Evolutionary conservation across 2,797 vertebrate species (phyloP), one percentile per base, ranked within the genome.

Genomic region (Tympanoctomys barrerae): DNA sequence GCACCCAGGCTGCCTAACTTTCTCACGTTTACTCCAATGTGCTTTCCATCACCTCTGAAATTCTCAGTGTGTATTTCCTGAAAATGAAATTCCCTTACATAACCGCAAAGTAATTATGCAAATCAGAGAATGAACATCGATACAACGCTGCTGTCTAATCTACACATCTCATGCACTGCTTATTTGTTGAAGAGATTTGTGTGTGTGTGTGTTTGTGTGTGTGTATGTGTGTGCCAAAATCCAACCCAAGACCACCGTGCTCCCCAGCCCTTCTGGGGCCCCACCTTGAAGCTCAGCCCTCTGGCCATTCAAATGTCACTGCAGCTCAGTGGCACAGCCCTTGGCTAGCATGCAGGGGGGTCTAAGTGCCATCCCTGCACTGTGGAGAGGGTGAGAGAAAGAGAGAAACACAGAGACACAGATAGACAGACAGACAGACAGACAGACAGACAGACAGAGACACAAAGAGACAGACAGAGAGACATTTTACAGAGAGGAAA

Each of bases 21-120:
- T n/a, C 59, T 39, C 36, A 24, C 7, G 0, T 86, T 57, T 68
- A 36, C 62, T 75, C 31, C 61, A 4, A 59, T 68, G 1, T 14
- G n/a, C 71, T 82, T 89, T 73, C 26, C 61, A 11, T 87, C n/a
- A 85, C 59, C 26, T 81, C 80, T 82, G 24, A 77, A 78, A 33
- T 26, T n/a, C 31, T 64, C 4, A 26, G 54, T 2, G 33, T 33
- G 19, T 61, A 7, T 42, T 78, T 79, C 42, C 79, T 13, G 54
- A 93, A n/a, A 89, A n/a, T 54, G 21, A 54, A 10, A 26, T 87
- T 68, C 57, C 71, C 61, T 82, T 78, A 62, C 16, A 31, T 31
- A 89, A 93, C 57, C 62, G 31, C 49, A 83, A 70, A 86, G 66
- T 31, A 62, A 14, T 87, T 75, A 86, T 79, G 42, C 80, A 83